Percentiles rank a stretch among this genome's conserved stretches.
Evolutionary conservation across 2,113 vertebrate species (phyloP).

Genomic region (Pachycephala philippinensis): DNA sequence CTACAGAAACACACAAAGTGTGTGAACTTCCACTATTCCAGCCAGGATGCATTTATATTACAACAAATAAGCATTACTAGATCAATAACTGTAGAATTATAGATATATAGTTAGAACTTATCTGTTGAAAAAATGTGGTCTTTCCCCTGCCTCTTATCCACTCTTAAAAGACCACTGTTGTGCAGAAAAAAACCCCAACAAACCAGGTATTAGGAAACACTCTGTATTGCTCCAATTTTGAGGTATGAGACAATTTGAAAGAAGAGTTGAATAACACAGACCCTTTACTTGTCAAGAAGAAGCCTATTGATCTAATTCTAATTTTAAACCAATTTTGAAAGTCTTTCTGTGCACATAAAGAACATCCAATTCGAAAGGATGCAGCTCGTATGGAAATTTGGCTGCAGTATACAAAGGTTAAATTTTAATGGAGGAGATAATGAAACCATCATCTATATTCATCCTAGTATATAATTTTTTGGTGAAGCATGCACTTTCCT

Average conservation of each 20-base stretch:
- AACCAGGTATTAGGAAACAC: fast-evolving
- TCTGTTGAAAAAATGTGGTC: not conserved
- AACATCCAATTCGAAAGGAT: fast-evolving
- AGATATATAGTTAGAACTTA: not conserved
- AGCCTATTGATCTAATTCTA: not conserved
- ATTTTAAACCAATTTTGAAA: not conserved
- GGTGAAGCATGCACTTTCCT: not conserved
- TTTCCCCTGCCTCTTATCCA: not conserved
- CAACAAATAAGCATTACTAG: not conserved
- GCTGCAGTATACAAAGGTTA: not conserved
- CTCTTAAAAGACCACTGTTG: not conserved
- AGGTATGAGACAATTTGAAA: not conserved
- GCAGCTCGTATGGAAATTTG: not conserved
- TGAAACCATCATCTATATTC: not conserved
- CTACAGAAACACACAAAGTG: not conserved
- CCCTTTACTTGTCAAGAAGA: not conserved
- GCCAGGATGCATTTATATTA: not conserved
- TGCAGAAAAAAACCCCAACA: not conserved
- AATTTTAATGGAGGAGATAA: not conserved
- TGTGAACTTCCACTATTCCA: not conserved
- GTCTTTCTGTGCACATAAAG: not conserved
- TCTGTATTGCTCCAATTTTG: not conserved
- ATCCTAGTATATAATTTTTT: not conserved
- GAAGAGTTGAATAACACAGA: not conserved
- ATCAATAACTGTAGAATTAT: not conserved